These are phyloP conservation scores for Prunella fulvescens DNA, from an alignment of 2,113 vertebrate species.

Conservation along the genomic window DNA sequence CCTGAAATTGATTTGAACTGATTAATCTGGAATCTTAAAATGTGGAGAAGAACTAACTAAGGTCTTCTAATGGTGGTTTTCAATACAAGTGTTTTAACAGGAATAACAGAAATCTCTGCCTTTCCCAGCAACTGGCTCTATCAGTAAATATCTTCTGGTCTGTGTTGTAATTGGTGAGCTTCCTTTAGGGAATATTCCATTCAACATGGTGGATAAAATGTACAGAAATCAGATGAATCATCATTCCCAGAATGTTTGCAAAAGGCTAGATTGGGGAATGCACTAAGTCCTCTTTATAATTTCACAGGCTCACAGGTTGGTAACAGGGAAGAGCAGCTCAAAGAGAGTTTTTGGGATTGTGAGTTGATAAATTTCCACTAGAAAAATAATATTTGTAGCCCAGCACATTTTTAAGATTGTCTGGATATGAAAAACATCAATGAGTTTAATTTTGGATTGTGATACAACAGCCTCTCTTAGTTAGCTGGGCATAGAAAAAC, in stretches of 20 bases:
- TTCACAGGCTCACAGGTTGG: background rate
- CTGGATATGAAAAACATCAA: background rate
- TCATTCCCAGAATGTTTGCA: background rate
- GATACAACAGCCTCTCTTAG: background rate
- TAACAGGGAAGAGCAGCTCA: background rate
- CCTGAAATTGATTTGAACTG: background rate
- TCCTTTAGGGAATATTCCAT: slow-evolving; percentile 1
- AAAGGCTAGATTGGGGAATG: background rate
- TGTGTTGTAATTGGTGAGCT: background rate
- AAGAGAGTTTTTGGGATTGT: background rate
- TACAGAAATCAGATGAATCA: background rate
- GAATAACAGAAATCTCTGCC: background rate
- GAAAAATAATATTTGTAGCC: background rate
- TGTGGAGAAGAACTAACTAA: background rate
- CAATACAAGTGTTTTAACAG: background rate
- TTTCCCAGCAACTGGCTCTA: background rate
- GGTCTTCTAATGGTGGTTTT: background rate
- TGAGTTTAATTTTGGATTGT: background rate
- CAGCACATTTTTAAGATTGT: background rate
- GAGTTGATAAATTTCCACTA: background rate
- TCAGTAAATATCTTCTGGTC: background rate
- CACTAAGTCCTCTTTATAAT: background rate
- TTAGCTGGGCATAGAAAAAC: background rate
- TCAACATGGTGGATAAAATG: background rate
- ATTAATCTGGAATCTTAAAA: background rate